A percentile compares a stretch with the other conserved stretches of the same genome.
Conservation (phyloP, 2,113 vertebrate genomes). For the Lepidothrix coronata region DNA sequence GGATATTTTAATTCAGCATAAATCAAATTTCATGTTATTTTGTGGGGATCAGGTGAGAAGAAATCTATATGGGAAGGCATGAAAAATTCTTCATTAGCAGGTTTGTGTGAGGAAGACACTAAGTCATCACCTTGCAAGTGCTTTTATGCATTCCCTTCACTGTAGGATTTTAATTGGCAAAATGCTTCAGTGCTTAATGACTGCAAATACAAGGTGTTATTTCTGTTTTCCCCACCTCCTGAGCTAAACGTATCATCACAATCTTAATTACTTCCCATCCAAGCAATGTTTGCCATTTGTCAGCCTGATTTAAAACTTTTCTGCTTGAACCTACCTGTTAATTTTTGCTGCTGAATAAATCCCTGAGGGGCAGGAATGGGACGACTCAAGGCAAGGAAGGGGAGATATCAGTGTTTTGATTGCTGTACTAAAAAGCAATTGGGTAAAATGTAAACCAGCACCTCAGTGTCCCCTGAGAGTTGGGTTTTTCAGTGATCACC, state of each 20-base stretch:
- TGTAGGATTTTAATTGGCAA: constrained; percentile 34
- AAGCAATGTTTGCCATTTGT: background rate
- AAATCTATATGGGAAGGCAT: background rate
- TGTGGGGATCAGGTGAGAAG: background rate
- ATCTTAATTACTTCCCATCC: constrained; percentile 2
- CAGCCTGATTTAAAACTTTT: background rate
- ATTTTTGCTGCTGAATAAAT: background rate
- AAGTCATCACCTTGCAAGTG: background rate
- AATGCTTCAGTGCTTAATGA: background rate
- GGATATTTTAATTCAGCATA: background rate
- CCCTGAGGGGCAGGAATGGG: background rate
- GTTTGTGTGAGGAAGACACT: background rate
- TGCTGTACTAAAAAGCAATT: background rate
- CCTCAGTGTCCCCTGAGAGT: rapidly evolving
- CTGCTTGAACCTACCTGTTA: background rate
- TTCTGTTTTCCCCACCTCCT: background rate
- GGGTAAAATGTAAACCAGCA: background rate
- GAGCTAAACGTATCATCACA: background rate
- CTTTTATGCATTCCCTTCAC: background rate
- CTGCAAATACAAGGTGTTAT: background rate
- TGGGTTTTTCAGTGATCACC: background rate
- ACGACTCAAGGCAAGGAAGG: background rate
- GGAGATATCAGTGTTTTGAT: background rate
- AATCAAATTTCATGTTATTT: background rate
- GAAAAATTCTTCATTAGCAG: background rate